Evolutionary conservation across 2,113 vertebrate genomes (phyloP).

Genomic region (Anas platyrhynchos): DNA sequence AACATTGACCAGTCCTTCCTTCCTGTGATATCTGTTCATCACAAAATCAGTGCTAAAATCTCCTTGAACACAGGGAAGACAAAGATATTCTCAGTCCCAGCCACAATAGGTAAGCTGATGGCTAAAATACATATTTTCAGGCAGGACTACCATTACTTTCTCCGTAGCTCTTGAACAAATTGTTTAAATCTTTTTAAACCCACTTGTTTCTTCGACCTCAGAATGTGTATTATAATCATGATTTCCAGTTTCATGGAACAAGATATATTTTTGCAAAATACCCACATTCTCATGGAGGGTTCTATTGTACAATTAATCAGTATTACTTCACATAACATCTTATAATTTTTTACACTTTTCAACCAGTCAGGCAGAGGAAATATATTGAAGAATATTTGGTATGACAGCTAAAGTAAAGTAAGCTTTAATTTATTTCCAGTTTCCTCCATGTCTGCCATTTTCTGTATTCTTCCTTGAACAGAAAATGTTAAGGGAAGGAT

Average conservation of each 20-base stretch:
- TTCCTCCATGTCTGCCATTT: background rate
- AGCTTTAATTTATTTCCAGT: background rate
- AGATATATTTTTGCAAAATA: background rate
- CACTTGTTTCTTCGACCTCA: background rate
- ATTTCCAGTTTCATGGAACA: background rate
- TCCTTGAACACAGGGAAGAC: background rate
- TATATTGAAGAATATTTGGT: background rate
- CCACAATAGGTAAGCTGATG: background rate
- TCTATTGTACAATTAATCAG: background rate
- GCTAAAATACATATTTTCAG: background rate
- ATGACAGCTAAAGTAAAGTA: background rate
- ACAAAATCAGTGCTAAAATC: background rate
- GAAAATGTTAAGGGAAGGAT: background rate
- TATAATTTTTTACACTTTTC: constrained; percentile 15
- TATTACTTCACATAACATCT: background rate
- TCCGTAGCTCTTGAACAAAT: background rate
- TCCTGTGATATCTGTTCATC: background rate
- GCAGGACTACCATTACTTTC: background rate
- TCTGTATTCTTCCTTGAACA: background rate
- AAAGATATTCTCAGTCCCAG: background rate
- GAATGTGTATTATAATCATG: background rate
- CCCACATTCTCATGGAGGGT: background rate
- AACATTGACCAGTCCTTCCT: background rate
- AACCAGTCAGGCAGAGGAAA: background rate
- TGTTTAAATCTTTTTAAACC: background rate